Base-by-base conservation (phyloP, 2,113 vertebrate species). In the Baryphthengus martii region DNA sequence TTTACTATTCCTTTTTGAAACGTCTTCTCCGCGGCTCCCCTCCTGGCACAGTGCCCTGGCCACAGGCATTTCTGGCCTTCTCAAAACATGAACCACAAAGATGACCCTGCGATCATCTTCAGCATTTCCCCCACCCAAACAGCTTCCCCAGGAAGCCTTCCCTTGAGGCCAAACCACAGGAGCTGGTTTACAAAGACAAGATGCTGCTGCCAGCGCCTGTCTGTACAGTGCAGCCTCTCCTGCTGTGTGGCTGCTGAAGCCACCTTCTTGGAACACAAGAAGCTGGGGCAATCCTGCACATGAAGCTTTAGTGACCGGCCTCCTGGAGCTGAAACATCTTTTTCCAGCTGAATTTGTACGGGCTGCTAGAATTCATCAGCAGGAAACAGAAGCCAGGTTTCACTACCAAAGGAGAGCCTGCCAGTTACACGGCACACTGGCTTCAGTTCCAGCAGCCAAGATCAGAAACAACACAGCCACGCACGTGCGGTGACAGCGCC, bases 111-210 rank as follows among this genome's bases (percentile, higher is more conserved):
- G 17, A 70, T 65, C 58, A 72, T 5, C 52, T 37, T 56, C 35
- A 40, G 53, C 6, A 19, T 62, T 56, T 55, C 55, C 19, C 31
- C 33, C 88, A 42, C 25, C 16, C 76, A 53, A 53, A 35, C 9
- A 56, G 14, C 37, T 8, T 7, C 50, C 20, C 20, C 11, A 28
- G 11, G 35, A 42, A 61, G 37, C 47, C 12, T 9, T 20, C 47
- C 37, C 19, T 35, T 0, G 1, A 47, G 37, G 66, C 39, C 3
- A 2, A 53, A 19, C 0, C 3, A 39, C 44, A 19, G 65, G 13
- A 59, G 61, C 65, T 55, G 35, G 21, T 40, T 3, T 5, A 49
- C 58, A 35, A 26, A 55, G 56, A 15, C 17, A 24, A 52, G 14
- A 9, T 10, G 24, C 25, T 42, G 42, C 47, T 23, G 11, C 7